Evolutionary conservation across 2,113 vertebrate genomes (phyloP), one percentile per base, ranked within the genome.

Genomic region (Xenopus laevis): DNA sequence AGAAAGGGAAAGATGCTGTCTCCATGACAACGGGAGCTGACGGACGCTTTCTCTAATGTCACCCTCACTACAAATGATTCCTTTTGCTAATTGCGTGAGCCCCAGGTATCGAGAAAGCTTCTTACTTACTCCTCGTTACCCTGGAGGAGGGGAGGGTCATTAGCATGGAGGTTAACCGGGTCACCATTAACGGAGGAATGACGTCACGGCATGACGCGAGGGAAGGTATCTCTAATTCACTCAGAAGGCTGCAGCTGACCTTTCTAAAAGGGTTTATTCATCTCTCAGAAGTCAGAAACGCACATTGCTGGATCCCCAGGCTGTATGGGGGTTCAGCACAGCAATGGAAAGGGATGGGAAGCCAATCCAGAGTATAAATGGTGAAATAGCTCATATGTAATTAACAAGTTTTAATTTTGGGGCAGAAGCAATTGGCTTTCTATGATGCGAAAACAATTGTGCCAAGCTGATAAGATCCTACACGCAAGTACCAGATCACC

Each of bases 141-240:
- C 46, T 13, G 45, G 23, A 20, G 65, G 64, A 52, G 23, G 73
- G 65, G 72, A 47, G 52, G 71, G 63, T 46, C 10, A 53, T 58
- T 47, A 67, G 44, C 44, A 18, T 30, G 21, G 72, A 57, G 58
- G 33, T 40, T 69, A 45, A 75, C 27, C 45, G 5, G 73, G 73
- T 69, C 73, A 76, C 73, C 30, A 76, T 45, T 76, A 68, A 68
- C 65, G 65, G 58, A 75, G 45, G 66, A 18, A 16, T 62, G 59
- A 69, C 73, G 10, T 76, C 66, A 76, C 18, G 7, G 7, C 8
- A 21, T 55, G 73, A 68, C 72, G 30, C 18, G 7, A 20, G 65
- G 40, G 1, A 8, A 17, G 27, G 46, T 8, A 60, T 62, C 17
- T 10, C 33, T 68, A 68, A 68, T 66, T 53, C 57, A 10, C 44